A percentile compares a stretch with the other conserved stretches of the same genome.
These are phyloP conservation scores for Thalassaphorura encarpata DNA, from an alignment of 1,140 invertebrate species.

Conservation along the genomic window DNA sequence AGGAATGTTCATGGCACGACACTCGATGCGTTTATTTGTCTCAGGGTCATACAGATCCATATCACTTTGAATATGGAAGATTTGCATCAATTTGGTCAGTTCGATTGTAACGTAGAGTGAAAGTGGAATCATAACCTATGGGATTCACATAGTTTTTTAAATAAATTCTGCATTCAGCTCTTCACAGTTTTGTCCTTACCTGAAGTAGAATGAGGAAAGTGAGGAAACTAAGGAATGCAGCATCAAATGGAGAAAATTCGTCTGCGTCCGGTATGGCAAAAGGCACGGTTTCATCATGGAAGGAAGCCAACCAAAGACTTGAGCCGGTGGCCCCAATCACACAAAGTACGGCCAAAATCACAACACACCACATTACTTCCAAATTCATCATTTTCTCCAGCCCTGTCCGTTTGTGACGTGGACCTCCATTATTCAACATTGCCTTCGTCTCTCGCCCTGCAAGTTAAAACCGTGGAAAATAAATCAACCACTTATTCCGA, in stretches of 20 bases:
- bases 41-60: slow-evolving; percentile 69
- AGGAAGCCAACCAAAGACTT: slow-evolving; percentile 67
- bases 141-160: neutral
- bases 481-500: no score
- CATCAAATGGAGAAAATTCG: neutral
- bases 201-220: slow-evolving; percentile 92
- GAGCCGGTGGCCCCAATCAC: slow-evolving; percentile 81
- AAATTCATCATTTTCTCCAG: slow-evolving; percentile 89
- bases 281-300: slow-evolving; percentile 44
- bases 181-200: slow-evolving; percentile 43
- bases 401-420: slow-evolving; percentile 85
- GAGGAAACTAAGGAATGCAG: slow-evolving; percentile 85
- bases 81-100: slow-evolving; percentile 90
- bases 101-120: slow-evolving; percentile 95
- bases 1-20: slow-evolving; percentile 89
- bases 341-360: slow-evolving; percentile 82
- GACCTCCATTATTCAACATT: slow-evolving; percentile 94
- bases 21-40: slow-evolving; percentile 79
- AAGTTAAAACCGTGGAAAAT: no score
- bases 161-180: neutral
- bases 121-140: slow-evolving; percentile 87
- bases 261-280: slow-evolving; percentile 50
- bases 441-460: slow-evolving; percentile 92
- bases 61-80: slow-evolving; percentile 91
- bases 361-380: slow-evolving; percentile 93